Percentiles rank a stretch among this genome's conserved stretches.
These are phyloP conservation scores for Cephus sareptanus DNA, from an alignment of 2,888 invertebrate species.

Conservation along the genomic window DNA sequence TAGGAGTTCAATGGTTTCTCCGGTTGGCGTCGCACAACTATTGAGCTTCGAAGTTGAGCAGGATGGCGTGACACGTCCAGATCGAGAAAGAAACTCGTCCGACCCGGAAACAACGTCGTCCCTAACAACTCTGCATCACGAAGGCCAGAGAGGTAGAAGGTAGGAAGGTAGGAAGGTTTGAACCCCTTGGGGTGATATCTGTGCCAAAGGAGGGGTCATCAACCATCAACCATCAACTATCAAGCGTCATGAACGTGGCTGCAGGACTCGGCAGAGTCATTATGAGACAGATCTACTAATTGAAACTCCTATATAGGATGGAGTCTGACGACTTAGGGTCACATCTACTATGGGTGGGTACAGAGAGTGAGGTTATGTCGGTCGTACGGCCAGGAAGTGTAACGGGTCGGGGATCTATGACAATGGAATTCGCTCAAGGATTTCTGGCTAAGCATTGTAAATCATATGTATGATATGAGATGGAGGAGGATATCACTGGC, in stretches of 20 bases:
- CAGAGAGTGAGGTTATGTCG: no score
- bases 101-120: slow-evolving; percentile 29
- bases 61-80: slow-evolving; percentile 28
- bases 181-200: slow-evolving; percentile 36
- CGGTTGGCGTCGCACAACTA: no score
- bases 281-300: slow-evolving; percentile 55
- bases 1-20: no score
- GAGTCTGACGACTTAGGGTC: no score
- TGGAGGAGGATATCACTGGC: no score
- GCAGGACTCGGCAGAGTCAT: slow-evolving; percentile 34
- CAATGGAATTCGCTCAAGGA: no score
- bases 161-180: slow-evolving; percentile 25
- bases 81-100: slow-evolving; percentile 10
- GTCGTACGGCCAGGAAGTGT: no score
- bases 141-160: slow-evolving; percentile 38
- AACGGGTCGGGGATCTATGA: no score
- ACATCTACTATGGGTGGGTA: no score
- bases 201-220: slow-evolving; percentile 36
- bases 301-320: slow-evolving; percentile 40
- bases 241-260: slow-evolving; percentile 28
- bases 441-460: no score
- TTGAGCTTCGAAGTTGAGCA: not conserved
- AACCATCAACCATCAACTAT: slow-evolving; percentile 53
- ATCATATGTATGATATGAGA: no score
- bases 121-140: slow-evolving; percentile 54